phyloP scores from a whole-genome alignment of 2,888 invertebrate genomes.

The Nebria salina region DNA sequence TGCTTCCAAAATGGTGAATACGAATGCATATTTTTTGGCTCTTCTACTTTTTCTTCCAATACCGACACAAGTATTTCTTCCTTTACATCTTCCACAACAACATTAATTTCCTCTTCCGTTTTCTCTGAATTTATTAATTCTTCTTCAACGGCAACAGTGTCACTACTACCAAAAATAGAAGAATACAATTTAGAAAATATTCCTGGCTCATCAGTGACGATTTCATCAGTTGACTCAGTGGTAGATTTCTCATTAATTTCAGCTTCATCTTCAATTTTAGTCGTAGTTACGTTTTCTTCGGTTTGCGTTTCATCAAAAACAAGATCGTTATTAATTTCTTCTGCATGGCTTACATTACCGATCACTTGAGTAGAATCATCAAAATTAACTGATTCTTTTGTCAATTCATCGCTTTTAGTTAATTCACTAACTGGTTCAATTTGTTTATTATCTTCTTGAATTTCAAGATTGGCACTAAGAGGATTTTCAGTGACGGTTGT shows the following conservation, averaged over 20 bases:
- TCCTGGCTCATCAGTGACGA: constrained; percentile 29
- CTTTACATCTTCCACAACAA: constrained; percentile 2
- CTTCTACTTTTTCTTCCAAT: not conserved
- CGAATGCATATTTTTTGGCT: not conserved
- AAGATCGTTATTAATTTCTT: constrained; percentile 8
- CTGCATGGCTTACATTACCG: not conserved
- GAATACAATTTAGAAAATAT: constrained; percentile 39
- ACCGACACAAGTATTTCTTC: not conserved
- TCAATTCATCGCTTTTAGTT: not conserved
- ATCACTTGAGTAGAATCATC: not conserved
- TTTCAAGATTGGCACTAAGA: not conserved
- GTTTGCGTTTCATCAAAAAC: not conserved
- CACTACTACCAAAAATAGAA: constrained; percentile 25
- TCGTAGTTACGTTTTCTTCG: not conserved
- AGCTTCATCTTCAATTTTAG: not conserved
- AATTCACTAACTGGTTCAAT: not conserved
- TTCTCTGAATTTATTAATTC: constrained; percentile 21
- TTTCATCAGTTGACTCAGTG: constrained; percentile 6
- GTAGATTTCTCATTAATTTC: not conserved
- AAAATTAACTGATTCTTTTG: not conserved
- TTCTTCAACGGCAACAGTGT: constrained; percentile 11
- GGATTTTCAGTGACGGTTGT: constrained; percentile 5
- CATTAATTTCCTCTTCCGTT: not conserved
- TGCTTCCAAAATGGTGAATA: constrained; percentile 19
- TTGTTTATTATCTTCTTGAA: not conserved